Evolutionary conservation across 2,888 invertebrate genomes (phyloP), one percentile per base, ranked within the genome.

Genomic region (Galeruca laticollis): DNA sequence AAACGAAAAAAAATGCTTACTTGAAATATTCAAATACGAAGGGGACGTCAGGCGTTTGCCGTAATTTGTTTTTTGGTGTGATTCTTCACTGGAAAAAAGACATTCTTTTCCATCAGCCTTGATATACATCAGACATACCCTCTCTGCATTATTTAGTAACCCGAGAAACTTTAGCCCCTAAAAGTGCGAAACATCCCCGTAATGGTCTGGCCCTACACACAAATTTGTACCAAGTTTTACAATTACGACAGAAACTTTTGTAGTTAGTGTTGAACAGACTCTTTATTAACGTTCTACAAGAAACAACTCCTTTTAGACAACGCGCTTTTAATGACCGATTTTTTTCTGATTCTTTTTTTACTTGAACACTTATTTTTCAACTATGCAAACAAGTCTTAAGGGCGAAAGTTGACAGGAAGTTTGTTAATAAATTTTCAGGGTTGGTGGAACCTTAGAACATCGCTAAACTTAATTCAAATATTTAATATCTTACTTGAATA

Each of bases 171-270:
- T 33, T 47, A 10, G 18, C 79, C 80, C 75, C 76, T 80, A 82
- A 82, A 82, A 81, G 82, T 81, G 82, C 82, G 83, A 83, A 82
- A 82, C 80, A 54, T 65, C 78, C 80, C 78, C 73, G 79, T 83
- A 82, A 83, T 81, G 81, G 81, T 78, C 79, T 71, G 74, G 20
- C 67, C 78, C 79, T 79, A 78, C 81, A 83, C 82, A 82, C 83
- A 83, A 83, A 83, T 83, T 83, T 81, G 73, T 75, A 75, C 75
- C 78, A 84, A 84, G 82, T 84, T 84, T 84, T 82, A 83, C 83
- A 84, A 83, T 84, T 84, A 84, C 82, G 78, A 78, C 37, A 64
- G 74, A 76, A 83, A 82, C 78, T 84, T 84, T 82, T 77, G 82
- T 82, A 81, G 81, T 84, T 84, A 83, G 80, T 76, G 81, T 80